phyloP scores from a whole-genome alignment of 2,113 vertebrate species.

The Erpornis zantholeuca region DNA sequence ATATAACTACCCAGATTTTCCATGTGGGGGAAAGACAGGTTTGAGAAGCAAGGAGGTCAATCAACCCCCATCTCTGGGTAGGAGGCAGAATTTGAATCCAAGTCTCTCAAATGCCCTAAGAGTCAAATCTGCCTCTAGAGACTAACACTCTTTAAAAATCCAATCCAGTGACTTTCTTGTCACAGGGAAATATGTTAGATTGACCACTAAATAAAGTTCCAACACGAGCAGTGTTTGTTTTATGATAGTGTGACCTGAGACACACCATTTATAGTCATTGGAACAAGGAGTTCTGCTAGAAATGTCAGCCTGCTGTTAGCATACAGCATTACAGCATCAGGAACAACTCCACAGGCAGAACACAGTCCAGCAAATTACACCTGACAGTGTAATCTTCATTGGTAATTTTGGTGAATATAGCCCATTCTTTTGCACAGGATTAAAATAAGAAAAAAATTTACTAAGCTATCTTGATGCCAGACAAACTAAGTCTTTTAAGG shows the following conservation, averaged over 20 bases:
- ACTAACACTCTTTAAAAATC: not conserved
- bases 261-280: not conserved
- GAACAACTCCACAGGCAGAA: not conserved
- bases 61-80: not conserved
- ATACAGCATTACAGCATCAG: not conserved
- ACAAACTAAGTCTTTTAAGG: constrained; percentile 3
- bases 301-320: not conserved
- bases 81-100: not conserved
- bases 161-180: not conserved
- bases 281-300: not conserved
- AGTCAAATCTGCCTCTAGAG: not conserved
- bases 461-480: not conserved
- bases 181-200: not conserved
- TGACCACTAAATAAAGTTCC: not conserved
- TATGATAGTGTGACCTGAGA: not conserved
- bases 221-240: not conserved
- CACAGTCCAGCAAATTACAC: not conserved
- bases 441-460: not conserved
- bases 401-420: not conserved
- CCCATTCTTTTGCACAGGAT: not conserved
- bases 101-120: not conserved
- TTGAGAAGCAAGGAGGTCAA: not conserved
- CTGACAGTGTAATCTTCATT: not conserved
- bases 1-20: not conserved
- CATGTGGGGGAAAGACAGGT: not conserved